Conservation (phyloP, 2,113 vertebrate species). For the Ammodytes dubius region DNA sequence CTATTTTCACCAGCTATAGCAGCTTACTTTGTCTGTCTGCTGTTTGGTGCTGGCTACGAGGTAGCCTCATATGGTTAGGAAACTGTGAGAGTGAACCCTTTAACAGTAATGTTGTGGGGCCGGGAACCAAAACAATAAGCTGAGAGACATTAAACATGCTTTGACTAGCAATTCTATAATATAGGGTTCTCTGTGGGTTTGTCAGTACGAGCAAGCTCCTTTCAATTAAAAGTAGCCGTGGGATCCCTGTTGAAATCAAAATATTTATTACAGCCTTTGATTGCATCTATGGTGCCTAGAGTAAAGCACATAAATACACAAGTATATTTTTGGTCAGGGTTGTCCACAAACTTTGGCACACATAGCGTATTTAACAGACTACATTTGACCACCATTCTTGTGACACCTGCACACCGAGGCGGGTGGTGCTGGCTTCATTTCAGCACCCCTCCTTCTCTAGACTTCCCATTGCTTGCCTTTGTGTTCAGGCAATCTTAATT, state of each 20-base stretch:
- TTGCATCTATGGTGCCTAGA: not conserved
- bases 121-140: not conserved
- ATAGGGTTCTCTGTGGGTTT: not conserved
- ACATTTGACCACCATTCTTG: not conserved
- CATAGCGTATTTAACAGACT: not conserved
- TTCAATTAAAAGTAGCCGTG: not conserved
- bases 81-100: not conserved
- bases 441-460: slow-evolving; percentile 38
- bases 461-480: slow-evolving; percentile 56
- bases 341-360: slow-evolving; percentile 11
- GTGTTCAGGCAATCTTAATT: slow-evolving; percentile 63
- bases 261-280: not conserved
- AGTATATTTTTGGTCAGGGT: not conserved
- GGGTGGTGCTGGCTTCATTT: slow-evolving; percentile 45
- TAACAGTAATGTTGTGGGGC: not conserved
- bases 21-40: not conserved
- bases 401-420: slow-evolving; percentile 4
- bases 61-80: not conserved
- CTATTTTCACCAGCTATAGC: not conserved
- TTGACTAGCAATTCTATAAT: too few species aligned
- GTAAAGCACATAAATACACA: not conserved
- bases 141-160: too few species aligned
- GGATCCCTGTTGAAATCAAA: not conserved
- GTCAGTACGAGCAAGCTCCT: not conserved
- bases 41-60: not conserved